Evolutionary conservation across 2,888 invertebrate species (phyloP).

Genomic region (Lasioglossum figueresi): DNA sequence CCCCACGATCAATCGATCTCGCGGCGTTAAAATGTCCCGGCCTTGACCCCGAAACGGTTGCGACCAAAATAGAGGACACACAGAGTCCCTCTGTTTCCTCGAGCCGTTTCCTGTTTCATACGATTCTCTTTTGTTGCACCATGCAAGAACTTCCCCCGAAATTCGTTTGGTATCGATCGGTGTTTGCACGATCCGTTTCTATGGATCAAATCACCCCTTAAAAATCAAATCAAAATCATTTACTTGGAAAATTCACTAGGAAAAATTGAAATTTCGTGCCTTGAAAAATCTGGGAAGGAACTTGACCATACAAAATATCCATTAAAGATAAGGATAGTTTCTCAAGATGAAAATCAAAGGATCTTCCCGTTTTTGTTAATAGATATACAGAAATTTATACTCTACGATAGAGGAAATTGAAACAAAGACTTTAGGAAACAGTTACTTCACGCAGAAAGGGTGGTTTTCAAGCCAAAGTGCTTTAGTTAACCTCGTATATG

Average conservation of each 20-base stretch:
- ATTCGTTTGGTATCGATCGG: constrained; percentile 18
- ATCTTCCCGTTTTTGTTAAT: neutral
- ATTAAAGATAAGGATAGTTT: neutral
- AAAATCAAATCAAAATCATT: neutral
- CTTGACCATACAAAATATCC: neutral
- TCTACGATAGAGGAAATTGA: neutral
- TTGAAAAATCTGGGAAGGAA: neutral
- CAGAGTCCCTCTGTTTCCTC: constrained; percentile 35
- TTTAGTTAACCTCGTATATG: neutral
- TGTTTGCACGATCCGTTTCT: neutral
- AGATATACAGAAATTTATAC: neutral
- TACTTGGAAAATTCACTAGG: neutral
- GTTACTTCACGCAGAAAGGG: neutral
- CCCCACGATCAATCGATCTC: constrained; percentile 53
- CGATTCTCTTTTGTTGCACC: constrained; percentile 22
- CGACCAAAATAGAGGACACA: constrained; percentile 57
- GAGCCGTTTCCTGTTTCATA: constrained; percentile 53
- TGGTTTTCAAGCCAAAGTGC: neutral
- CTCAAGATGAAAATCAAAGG: neutral
- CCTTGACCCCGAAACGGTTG: constrained; percentile 61
- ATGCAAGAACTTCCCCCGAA: neutral
- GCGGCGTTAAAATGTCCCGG: constrained; percentile 57
- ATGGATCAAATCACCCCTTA: neutral
- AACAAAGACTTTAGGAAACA: neutral
- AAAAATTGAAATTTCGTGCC: neutral